phyloP scores from a whole-genome alignment of 2,113 vertebrate species.

The Parus major region DNA sequence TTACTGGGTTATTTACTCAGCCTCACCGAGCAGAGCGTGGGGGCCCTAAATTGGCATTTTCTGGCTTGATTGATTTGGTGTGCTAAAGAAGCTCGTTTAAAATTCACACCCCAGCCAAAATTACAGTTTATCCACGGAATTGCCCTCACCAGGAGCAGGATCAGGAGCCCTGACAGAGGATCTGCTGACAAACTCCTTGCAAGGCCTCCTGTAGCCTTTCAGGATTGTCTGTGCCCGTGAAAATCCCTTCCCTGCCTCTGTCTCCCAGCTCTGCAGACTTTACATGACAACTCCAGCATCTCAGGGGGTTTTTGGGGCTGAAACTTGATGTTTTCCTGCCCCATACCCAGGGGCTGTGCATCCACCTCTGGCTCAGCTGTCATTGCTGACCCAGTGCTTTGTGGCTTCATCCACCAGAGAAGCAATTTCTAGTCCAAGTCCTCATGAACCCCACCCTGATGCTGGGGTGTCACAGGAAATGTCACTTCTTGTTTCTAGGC shows the following conservation, averaged over 20 bases:
- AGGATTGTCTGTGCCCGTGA: background rate
- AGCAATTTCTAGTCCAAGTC: background rate
- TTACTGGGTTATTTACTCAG: slow-evolving; percentile 8
- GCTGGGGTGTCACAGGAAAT: background rate
- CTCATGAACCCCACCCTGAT: accelerated
- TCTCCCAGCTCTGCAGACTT: background rate
- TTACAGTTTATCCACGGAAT: background rate
- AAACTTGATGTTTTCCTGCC: background rate
- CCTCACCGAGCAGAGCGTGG: background rate
- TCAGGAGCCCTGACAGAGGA: background rate
- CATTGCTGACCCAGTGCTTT: background rate
- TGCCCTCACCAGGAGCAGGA: background rate
- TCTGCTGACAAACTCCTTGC: background rate
- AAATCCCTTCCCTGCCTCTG: background rate
- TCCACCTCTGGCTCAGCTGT: background rate
- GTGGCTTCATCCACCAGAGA: background rate
- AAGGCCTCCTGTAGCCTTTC: background rate
- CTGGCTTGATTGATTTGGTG: background rate
- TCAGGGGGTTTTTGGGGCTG: background rate
- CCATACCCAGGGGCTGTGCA: no score
- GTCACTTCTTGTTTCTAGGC: background rate
- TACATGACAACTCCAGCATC: background rate
- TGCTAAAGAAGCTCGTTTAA: background rate
- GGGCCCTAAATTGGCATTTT: slow-evolving; percentile 6
- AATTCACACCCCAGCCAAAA: background rate